Percentiles rank a stretch among this genome's conserved stretches.
These are phyloP conservation scores for Yponomeuta sedellus DNA, from an alignment of 2,888 invertebrate genomes.

Conservation along the genomic window DNA sequence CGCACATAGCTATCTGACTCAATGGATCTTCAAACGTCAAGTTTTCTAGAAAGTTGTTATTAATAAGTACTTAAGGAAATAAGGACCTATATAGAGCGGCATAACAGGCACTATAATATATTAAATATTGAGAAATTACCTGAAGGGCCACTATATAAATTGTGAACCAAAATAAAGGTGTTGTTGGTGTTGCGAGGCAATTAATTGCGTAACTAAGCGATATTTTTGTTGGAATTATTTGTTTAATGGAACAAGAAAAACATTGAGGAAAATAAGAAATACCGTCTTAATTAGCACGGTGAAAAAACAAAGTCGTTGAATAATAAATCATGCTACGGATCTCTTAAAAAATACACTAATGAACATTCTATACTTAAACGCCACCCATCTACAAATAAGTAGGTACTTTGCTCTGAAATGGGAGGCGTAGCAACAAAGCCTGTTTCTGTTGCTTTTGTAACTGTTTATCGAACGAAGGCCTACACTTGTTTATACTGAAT, in stretches of 20 bases:
- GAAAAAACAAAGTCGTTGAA: not conserved
- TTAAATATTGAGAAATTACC: not conserved
- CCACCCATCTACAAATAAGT: too few species aligned
- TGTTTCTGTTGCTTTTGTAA: constrained; percentile 29
- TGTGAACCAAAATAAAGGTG: not conserved
- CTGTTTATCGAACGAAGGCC: constrained; percentile 42
- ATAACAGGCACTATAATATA: too few species aligned
- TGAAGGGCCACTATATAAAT: not conserved
- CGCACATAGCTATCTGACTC: not conserved
- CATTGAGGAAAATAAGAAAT: not conserved
- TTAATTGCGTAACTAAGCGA: not conserved
- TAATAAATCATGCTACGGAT: not conserved
- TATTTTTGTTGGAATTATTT: not conserved
- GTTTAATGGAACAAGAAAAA: not conserved
- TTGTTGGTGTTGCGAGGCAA: not conserved
- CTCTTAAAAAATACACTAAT: not conserved
- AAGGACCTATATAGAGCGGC: too few species aligned
- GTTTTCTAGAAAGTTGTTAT: not conserved
- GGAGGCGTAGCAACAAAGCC: not conserved
- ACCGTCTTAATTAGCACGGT: not conserved
- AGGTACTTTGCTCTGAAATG: not conserved
- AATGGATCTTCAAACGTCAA: not conserved
- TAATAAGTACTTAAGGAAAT: too few species aligned
- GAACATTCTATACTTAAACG: too few species aligned
- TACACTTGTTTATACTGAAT: constrained; percentile 41